These are phyloP conservation scores for Cotesia vestalis DNA, from an alignment of 1,140 invertebrate species.

Conservation along the genomic window DNA sequence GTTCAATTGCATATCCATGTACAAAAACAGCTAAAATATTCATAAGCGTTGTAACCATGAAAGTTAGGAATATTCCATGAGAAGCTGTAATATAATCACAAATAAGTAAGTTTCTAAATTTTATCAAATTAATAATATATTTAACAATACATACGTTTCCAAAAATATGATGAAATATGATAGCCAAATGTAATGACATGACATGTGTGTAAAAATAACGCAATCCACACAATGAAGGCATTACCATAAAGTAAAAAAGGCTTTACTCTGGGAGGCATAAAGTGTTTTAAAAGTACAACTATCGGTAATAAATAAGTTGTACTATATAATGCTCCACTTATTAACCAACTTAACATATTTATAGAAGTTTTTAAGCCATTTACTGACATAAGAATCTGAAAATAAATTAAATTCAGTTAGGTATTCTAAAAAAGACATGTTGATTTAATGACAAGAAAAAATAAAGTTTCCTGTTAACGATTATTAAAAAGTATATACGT, in stretches of 20 bases:
- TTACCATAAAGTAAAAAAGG: slow-evolving; percentile 59
- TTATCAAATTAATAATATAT: background rate
- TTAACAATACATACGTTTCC: slow-evolving; percentile 49
- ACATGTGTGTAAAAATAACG: slow-evolving; percentile 52
- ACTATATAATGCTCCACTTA: slow-evolving; percentile 55
- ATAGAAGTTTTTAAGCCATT: slow-evolving; percentile 58
- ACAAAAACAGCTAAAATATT: slow-evolving; percentile 28
- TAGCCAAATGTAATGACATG: slow-evolving; percentile 59
- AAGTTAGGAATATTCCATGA: slow-evolving; percentile 32
- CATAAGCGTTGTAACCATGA: slow-evolving; percentile 34
- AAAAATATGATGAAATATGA: slow-evolving; percentile 60
- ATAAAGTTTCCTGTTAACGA: too few species aligned
- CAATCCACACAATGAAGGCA: slow-evolving; percentile 59
- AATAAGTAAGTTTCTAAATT: slow-evolving; percentile 23
- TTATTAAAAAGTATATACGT: too few species aligned
- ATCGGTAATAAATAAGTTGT: slow-evolving; percentile 52
- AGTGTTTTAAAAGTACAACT: slow-evolving; percentile 54
- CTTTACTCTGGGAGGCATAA: slow-evolving; percentile 51
- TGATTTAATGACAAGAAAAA: too few species aligned
- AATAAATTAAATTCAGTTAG: background rate
- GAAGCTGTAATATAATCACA: slow-evolving; percentile 31
- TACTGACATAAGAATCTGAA: slow-evolving; percentile 60
- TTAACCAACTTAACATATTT: slow-evolving; percentile 60
- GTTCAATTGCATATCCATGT: slow-evolving; percentile 7
- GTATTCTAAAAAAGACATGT: too few species aligned